Evolutionary conservation across 2,797 vertebrate species (phyloP).

Genomic region (Megalops cyprinoides): DNA sequence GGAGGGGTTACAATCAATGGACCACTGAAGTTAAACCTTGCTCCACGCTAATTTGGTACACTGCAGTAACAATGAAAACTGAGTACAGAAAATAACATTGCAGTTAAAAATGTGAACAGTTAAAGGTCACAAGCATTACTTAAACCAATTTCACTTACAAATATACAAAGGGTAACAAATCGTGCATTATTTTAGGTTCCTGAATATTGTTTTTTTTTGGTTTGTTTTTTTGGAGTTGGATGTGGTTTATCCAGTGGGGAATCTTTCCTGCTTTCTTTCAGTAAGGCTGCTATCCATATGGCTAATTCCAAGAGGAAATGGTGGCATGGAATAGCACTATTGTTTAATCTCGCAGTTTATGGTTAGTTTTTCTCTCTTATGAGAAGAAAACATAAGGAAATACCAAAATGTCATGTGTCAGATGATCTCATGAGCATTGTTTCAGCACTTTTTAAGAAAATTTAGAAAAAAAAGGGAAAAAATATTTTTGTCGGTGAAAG

Average conservation of each 20-base stretch:
- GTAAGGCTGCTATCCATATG: no score
- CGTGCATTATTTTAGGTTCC: neutral
- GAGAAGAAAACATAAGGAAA: no score
- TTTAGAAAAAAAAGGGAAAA: no score
- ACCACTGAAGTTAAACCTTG: neutral
- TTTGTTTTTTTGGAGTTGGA: neutral
- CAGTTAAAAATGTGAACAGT: neutral
- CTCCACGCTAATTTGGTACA: neutral
- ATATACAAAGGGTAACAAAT: neutral
- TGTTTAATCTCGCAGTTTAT: no score
- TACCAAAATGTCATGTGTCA: no score
- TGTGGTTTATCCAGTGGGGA: neutral
- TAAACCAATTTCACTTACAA: neutral
- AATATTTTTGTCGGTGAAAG: neutral
- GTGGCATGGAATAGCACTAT: no score
- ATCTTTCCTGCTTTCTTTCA: no score
- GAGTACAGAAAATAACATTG: neutral
- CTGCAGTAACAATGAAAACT: neutral
- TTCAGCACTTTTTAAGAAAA: no score
- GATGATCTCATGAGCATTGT: no score
- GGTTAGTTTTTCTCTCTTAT: no score
- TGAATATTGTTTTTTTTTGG: neutral
- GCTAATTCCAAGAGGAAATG: no score
- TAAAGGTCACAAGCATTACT: neutral
- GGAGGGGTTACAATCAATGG: no score